Conservation (phyloP, 2,888 invertebrate species). For the Andrena dorsata region DNA sequence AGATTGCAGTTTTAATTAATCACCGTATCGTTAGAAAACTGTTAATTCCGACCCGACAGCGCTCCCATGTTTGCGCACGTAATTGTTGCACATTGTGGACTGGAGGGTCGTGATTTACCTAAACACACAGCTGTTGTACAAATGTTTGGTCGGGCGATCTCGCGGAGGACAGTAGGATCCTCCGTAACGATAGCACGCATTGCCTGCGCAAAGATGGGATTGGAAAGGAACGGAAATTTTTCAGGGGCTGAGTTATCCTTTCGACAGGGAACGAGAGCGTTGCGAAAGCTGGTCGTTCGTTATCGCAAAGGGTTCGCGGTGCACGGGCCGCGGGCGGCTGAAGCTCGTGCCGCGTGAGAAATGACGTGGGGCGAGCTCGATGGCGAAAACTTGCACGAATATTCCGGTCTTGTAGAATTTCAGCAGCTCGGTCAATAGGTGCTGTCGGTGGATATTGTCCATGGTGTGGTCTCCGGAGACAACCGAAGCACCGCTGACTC, state of each 20-base stretch:
- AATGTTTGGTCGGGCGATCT: constrained; percentile 23
- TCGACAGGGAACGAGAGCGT: constrained; percentile 1
- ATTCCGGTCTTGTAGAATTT: constrained; percentile 63
- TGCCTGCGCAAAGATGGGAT: not conserved
- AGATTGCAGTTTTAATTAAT: not conserved
- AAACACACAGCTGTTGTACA: constrained; percentile 24
- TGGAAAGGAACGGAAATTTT: constrained; percentile 2
- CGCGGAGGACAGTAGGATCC: not conserved
- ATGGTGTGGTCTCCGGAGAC: constrained; percentile 47
- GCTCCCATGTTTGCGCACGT: constrained; percentile 12
- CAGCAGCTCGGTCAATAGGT: constrained; percentile 49
- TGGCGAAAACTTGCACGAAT: constrained; percentile 60
- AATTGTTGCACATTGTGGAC: constrained; percentile 20
- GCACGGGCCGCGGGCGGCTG: not conserved
- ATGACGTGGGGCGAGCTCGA: constrained; percentile 21
- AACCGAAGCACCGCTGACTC: constrained; percentile 49
- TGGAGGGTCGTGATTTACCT: constrained; percentile 14
- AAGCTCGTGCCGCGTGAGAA: constrained; percentile 27
- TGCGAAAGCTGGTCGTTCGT: not conserved
- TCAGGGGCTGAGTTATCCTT: not conserved
- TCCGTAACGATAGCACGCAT: not conserved
- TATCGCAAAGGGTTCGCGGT: not conserved
- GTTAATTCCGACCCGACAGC: not conserved
- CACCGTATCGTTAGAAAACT: constrained; percentile 5
- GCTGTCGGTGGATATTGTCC: constrained; percentile 54